Percentiles rank a stretch among this genome's conserved stretches.
Conservation (phyloP, 1,140 invertebrate species). For the Tenebrio molitor region DNA sequence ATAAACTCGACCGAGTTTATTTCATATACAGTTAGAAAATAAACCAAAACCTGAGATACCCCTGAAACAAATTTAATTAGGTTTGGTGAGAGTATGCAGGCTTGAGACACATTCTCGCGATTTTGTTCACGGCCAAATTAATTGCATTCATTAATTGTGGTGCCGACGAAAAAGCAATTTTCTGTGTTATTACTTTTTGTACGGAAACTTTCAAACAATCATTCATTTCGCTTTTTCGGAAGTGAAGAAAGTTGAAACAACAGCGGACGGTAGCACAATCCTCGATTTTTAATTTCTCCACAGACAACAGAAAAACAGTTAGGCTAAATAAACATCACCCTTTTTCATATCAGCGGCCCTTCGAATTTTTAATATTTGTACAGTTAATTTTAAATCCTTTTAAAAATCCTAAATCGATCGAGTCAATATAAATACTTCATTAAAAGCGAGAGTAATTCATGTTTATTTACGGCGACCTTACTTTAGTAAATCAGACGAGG, state of each 20-base stretch:
- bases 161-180: constrained; percentile 50
- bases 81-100: background rate
- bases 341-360: background rate
- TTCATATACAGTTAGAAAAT: background rate
- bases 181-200: constrained; percentile 45
- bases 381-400: constrained; percentile 1
- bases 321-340: constrained; percentile 4
- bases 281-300: constrained; percentile 14
- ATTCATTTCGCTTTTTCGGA: constrained; percentile 36
- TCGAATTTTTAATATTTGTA: background rate
- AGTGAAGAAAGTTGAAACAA: background rate
- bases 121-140: constrained; percentile 45
- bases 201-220: constrained; percentile 28
- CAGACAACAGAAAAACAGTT: background rate
- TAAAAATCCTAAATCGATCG: background rate
- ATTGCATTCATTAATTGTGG: constrained; percentile 51
- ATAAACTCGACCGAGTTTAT: constrained; percentile 11
- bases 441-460: background rate
- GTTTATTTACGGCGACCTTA: background rate
- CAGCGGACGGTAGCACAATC: background rate
- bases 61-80: constrained; percentile 9
- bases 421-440: background rate
- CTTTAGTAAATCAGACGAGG: too few species aligned
- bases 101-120: constrained; percentile 5
- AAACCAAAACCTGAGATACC: background rate